Evolutionary conservation across 2,797 vertebrate genomes (phyloP), one percentile per base, ranked within the genome.

Genomic region (Sebastes oblongus): DNA sequence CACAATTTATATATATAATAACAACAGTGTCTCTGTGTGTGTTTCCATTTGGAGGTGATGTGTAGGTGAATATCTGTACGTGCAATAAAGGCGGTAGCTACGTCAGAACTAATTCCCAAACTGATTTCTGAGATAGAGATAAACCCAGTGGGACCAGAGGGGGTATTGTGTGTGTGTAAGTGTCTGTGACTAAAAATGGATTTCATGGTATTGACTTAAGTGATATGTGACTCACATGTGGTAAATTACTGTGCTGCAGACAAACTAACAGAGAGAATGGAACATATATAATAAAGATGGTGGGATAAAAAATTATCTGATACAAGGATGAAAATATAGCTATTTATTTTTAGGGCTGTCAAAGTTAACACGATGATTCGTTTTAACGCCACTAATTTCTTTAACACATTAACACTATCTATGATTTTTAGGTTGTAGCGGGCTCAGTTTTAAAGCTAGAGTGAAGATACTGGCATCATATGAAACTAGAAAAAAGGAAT

Each of bases 71-170:
- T 50, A 50, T 50, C 46, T 50, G 46, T 50, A 50, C 0, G 46
- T 50, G 46, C 46, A 54, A 22, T 20, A 54, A 22, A 54, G 66
- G 42, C 80, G 72, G 14, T 27, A 81, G 30, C 46, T 80, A 84
- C 82, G 52, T 88, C 86, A 87, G 36, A 76, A 76, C 61, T 77
- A 78, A 83, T 78, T 88, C 74, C 56, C 34, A 60, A 66, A 80
- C 76, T 79, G 84, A 87, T 90, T 75, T 84, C 82, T 54, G 75
- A 83, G 77, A 84, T 67, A 60, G 60, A 85, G 74, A 75, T 74
- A 83, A 81, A 69, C 60, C 82, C 67, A 61, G 20, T 24, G 75
- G 67, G 68, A 73, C 12, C 22, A 29, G n/a, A 66, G 20, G 18
- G 29, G 56, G 62, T 78, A 54, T 60, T 18, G 42, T 46, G 42